Conservation (phyloP, 2,888 invertebrate species). For the Antheraea yamamai region DNA sequence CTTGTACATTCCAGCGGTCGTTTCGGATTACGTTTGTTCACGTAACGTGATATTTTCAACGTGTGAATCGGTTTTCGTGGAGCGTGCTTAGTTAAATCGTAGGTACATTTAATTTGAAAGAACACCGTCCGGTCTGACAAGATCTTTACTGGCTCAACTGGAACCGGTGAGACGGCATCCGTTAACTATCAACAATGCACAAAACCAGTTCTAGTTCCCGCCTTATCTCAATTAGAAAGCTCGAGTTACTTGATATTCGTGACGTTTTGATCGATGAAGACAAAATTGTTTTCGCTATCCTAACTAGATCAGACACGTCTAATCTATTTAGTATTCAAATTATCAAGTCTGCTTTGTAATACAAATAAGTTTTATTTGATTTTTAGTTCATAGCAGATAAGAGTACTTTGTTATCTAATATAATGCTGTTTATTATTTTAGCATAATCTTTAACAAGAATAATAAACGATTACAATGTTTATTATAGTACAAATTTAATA, state of each 20-base stretch:
- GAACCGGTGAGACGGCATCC: constrained; percentile 48
- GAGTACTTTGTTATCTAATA: constrained; percentile 16
- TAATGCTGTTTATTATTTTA: constrained; percentile 17
- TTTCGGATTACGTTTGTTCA: constrained; percentile 41
- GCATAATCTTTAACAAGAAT: constrained; percentile 19
- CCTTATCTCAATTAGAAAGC: constrained; percentile 66
- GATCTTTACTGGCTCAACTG: constrained; percentile 31
- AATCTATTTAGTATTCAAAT: constrained; percentile 15
- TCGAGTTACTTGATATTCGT: constrained; percentile 51
- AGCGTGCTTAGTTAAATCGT: constrained; percentile 41
- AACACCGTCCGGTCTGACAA: constrained; percentile 35
- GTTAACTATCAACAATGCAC: constrained; percentile 39
- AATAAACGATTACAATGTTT: constrained; percentile 14
- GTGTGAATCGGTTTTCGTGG: constrained; percentile 39
- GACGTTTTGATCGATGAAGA: constrained; percentile 54
- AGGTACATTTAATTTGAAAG: constrained; percentile 43
- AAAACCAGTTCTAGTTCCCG: constrained; percentile 44
- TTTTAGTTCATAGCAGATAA: constrained; percentile 17
- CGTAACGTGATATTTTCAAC: constrained; percentile 43
- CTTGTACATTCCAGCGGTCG: constrained; percentile 36
- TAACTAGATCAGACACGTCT: constrained; percentile 32
- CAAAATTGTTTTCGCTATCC: constrained; percentile 41
- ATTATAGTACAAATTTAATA: not conserved
- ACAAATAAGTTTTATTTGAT: not conserved
- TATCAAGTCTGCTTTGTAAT: constrained; percentile 8